These are phyloP conservation scores for Elymnias hypermnestra DNA, from an alignment of 1,140 invertebrate species.

Conservation along the genomic window DNA sequence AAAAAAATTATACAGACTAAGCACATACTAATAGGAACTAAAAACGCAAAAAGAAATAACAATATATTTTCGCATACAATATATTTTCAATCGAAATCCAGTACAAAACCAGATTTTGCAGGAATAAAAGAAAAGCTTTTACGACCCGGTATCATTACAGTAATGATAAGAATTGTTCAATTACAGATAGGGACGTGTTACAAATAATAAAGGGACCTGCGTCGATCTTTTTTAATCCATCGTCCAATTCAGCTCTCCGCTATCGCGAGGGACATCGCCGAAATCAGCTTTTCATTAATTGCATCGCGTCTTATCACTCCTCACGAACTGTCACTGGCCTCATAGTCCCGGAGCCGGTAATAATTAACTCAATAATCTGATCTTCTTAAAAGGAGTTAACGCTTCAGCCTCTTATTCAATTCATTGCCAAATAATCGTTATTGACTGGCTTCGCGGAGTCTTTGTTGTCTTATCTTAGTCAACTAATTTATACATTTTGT, in stretches of 20 bases:
- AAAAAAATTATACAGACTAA: too few species aligned
- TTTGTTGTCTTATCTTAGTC: too few species aligned
- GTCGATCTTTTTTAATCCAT: conserved; percentile 37
- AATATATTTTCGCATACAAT: not conserved
- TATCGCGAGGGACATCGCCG: conserved; percentile 36
- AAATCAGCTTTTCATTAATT: conserved; percentile 61
- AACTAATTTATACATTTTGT: too few species aligned
- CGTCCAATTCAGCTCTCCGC: conserved; percentile 24
- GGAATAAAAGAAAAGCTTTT: not conserved
- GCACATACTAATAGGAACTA: too few species aligned
- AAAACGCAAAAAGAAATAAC: not conserved
- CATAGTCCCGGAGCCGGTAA: conserved; percentile 3
- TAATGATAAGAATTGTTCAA: conserved; percentile 1
- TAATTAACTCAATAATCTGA: too few species aligned
- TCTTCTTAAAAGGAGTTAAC: too few species aligned
- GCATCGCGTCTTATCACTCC: conserved; percentile 34
- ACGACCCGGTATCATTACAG: not conserved
- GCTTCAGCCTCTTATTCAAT: too few species aligned
- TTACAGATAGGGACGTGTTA: not conserved
- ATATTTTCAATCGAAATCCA: not conserved
- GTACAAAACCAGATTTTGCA: not conserved
- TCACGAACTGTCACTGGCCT: conserved; percentile 12
- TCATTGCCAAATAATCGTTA: too few species aligned
- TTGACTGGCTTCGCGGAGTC: too few species aligned
- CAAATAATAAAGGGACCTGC: conserved; percentile 17